These are phyloP conservation scores for Syngnathus typhle DNA, from an alignment of 2,113 vertebrate species.

Conservation along the genomic window DNA sequence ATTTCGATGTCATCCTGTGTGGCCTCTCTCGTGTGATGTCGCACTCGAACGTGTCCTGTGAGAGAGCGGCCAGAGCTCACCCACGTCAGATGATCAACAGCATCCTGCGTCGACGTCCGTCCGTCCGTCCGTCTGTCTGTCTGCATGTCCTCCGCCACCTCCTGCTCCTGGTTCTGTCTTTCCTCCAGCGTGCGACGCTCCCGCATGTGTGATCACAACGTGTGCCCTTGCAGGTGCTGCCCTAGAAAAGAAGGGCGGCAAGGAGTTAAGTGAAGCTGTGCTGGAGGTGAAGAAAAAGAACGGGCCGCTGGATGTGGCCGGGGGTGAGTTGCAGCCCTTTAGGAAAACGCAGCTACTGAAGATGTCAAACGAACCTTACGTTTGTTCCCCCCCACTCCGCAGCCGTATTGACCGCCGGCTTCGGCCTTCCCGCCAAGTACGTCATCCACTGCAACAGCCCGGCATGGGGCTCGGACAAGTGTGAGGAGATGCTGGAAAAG, in stretches of 20 bases:
- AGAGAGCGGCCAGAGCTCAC: slow-evolving; percentile 14
- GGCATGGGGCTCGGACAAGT: slow-evolving; percentile 90
- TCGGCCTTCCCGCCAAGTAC: slow-evolving; percentile 89
- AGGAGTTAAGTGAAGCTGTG: slow-evolving; percentile 89
- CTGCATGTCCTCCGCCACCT: slow-evolving; percentile 34
- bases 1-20: too few species aligned
- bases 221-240: slow-evolving; percentile 78
- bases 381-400: background rate
- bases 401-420: slow-evolving; percentile 86
- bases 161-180: slow-evolving; percentile 11
- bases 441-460: slow-evolving; percentile 98
- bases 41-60: slow-evolving; percentile 5
- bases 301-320: slow-evolving; percentile 90
- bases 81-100: background rate
- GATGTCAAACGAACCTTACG: background rate
- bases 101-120: background rate
- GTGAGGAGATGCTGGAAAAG: slow-evolving; percentile 94
- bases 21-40: background rate
- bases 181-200: background rate
- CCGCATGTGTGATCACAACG: slow-evolving; percentile 17
- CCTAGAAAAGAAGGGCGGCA: slow-evolving; percentile 95
- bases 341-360: too few species aligned
- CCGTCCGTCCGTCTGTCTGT: slow-evolving; percentile 1
- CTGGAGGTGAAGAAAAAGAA: slow-evolving; percentile 93
- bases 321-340: slow-evolving; percentile 70